Evolutionary conservation across 1,140 invertebrate genomes (phyloP), one percentile per base, ranked within the genome.

Genomic region (Neocloeon triangulifer): DNA sequence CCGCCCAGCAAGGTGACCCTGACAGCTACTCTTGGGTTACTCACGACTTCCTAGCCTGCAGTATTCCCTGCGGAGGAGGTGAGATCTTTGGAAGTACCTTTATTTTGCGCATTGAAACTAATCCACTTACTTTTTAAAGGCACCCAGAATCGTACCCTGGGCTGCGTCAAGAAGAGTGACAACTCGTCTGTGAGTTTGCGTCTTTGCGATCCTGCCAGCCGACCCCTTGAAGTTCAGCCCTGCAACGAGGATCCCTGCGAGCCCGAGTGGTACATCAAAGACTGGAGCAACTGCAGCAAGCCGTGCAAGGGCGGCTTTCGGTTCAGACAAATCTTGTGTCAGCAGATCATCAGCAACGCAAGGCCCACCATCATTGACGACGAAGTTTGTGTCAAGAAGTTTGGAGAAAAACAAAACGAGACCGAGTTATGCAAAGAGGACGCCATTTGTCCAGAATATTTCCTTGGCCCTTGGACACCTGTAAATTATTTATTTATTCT

Each of bases 31-130:
- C 61, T 6, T 91, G 84, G 82, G 62, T 69, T 5, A 64, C 64
- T 43, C 75, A 72, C 21, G 67, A 76, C 35, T 95, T 78, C 52
- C 67, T 70, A 4, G 56, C 64, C 1, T 96, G 89, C 51, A 76
- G 67, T 35, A 63, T 62, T 3, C 62, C 69, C 5, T 96, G 89
- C 49, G 89, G 88, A 13, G 77, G 78, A 62, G 88, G 86, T 74
- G 53, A 53, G 37, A 41, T 19, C 25, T 13, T 35, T 33, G 19
- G 23, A 34, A 10, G 5, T 25, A 35, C 10, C 26, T 15, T 29
- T 4, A 37, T 27, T 15, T 26, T 16, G 19, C 10, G 9, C 13
- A 26, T 22, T 34, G 9, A 22, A 10, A 12, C 9, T 16, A 15
- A 13, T 29, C 19, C 21, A 18, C 32, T 37, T 36, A 36, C 40